These are phyloP conservation scores for Peromyscus eremicus DNA, from an alignment of 2,797 vertebrate species.

Conservation along the genomic window DNA sequence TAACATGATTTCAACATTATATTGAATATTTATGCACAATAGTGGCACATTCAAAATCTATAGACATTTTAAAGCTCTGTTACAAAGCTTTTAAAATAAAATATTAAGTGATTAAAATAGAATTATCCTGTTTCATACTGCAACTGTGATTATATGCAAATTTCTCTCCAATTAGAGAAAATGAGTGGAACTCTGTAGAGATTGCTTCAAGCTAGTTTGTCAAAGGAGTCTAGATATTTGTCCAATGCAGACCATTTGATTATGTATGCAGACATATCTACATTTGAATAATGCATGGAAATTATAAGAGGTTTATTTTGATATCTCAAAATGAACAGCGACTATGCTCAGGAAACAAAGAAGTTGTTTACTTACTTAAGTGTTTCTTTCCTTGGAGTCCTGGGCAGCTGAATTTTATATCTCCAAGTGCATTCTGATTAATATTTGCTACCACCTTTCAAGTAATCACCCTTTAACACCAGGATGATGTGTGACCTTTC, in stretches of 20 bases:
- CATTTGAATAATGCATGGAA: constrained; percentile 85
- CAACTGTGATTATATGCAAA: constrained; percentile 81
- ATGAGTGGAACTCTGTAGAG: constrained; percentile 79
- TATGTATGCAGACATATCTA: constrained; percentile 80
- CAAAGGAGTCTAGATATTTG: constrained; percentile 73
- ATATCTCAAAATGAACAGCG: constrained; percentile 83
- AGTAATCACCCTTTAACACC: constrained; percentile 64
- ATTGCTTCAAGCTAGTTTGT: constrained; percentile 66
- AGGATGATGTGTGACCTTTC: neutral
- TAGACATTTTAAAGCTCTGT: constrained; percentile 40
- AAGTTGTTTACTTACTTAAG: constrained; percentile 79
- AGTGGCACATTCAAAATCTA: constrained; percentile 17
- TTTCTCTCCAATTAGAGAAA: constrained; percentile 84
- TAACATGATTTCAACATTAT: neutral
- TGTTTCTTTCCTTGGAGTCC: constrained; percentile 62
- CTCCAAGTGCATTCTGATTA: constrained; percentile 61
- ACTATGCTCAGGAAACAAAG: constrained; percentile 84
- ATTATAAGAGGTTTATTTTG: constrained; percentile 83
- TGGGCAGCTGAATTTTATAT: constrained; percentile 76
- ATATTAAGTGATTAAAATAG: constrained; percentile 70
- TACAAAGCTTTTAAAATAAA: constrained; percentile 58
- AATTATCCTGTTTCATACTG: constrained; percentile 67
- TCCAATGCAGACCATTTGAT: constrained; percentile 77
- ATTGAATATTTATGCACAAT: neutral
- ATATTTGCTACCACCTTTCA: constrained; percentile 80